Evolutionary conservation across 1,140 invertebrate species (phyloP).

Genomic region (Drosophila nebulosa): DNA sequence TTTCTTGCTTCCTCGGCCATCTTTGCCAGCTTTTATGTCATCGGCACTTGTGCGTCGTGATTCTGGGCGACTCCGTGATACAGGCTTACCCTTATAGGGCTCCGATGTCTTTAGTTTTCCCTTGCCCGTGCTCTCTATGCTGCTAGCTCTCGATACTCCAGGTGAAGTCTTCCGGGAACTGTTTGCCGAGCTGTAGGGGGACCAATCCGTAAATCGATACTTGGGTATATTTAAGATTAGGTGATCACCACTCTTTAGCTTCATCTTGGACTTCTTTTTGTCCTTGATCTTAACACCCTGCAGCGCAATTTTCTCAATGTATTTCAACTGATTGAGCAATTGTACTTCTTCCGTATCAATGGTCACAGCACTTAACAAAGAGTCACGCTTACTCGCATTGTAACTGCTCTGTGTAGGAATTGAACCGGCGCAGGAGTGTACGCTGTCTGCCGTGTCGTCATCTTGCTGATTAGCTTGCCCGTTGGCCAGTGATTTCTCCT

Average conservation of each 20-base stretch:
- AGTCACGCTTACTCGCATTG: conserved; percentile 46
- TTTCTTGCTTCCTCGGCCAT: conserved; percentile 81
- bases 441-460: conserved; percentile 70
- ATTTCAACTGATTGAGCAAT: conserved; percentile 81
- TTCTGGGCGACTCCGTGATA: conserved; percentile 82
- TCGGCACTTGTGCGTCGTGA: conserved; percentile 84
- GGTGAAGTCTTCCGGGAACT: conserved; percentile 80
- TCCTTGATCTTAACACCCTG: conserved; percentile 81
- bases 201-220: conserved; percentile 79
- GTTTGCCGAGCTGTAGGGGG: conserved; percentile 78
- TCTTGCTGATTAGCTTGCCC: conserved; percentile 33
- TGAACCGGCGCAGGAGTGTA: conserved; percentile 76
- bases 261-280: conserved; percentile 77
- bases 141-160: conserved; percentile 76
- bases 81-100: conserved; percentile 78
- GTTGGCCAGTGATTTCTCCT: conserved; percentile 82
- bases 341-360: conserved; percentile 83
- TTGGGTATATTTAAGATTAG: conserved; percentile 79
- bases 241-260: conserved; percentile 76
- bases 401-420: conserved; percentile 72
- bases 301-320: conserved; percentile 76
- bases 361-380: conserved; percentile 77
- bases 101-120: conserved; percentile 68
- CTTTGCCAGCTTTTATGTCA: conserved; percentile 66
- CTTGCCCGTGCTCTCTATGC: conserved; percentile 76